Conservation (phyloP, 2,888 invertebrate species). For the Notocelia uddmanniana region DNA sequence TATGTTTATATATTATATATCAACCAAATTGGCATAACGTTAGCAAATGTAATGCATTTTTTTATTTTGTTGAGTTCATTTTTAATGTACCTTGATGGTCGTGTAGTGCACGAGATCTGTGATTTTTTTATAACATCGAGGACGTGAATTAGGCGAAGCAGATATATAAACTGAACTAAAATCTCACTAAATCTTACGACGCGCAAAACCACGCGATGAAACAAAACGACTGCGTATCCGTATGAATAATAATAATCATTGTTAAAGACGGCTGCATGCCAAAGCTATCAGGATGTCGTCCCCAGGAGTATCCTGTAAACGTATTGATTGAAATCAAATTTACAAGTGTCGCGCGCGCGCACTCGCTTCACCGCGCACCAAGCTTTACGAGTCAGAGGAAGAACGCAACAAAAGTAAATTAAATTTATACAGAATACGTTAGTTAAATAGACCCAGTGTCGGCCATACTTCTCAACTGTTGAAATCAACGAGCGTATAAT, state of each 20-base stretch:
- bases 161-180: too few species aligned
- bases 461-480: slow-evolving; percentile 26
- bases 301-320: neutral
- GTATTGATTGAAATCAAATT: neutral
- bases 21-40: too few species aligned
- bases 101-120: too few species aligned
- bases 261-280: neutral
- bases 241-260: neutral
- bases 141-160: too few species aligned
- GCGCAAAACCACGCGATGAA: too few species aligned
- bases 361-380: neutral
- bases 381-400: neutral
- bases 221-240: too few species aligned
- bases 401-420: neutral
- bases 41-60: too few species aligned
- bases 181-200: too few species aligned
- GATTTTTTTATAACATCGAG: too few species aligned
- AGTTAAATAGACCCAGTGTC: neutral
- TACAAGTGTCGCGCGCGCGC: neutral
- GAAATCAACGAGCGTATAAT: slow-evolving; percentile 42
- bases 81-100: too few species aligned
- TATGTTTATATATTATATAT: too few species aligned
- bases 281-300: neutral
- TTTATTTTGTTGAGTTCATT: too few species aligned
- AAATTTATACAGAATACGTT: neutral